Evolutionary conservation across 2,797 vertebrate species (phyloP).

Genomic region (Lutra lutra): DNA sequence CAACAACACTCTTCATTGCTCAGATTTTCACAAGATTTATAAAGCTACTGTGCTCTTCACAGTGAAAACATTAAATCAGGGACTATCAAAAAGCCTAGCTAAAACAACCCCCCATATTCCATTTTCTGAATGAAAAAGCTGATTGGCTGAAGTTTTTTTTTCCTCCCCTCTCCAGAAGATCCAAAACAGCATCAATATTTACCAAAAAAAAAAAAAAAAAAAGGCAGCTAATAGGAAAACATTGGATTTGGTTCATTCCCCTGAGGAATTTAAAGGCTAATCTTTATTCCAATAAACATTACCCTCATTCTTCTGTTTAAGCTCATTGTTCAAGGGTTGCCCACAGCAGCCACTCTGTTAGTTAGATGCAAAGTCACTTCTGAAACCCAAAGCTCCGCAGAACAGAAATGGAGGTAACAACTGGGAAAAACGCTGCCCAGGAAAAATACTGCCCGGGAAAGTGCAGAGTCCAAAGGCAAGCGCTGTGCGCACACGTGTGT

Average conservation of each 20-base stretch:
- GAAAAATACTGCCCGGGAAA: not conserved
- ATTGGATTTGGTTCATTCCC: constrained; percentile 60
- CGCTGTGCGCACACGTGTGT: not conserved
- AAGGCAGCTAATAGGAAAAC: constrained; percentile 42
- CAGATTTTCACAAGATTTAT: constrained; percentile 53
- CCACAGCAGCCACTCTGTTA: not conserved
- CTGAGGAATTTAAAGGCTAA: constrained; percentile 59
- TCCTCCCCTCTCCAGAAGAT: constrained; percentile 37
- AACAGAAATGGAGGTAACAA: not conserved
- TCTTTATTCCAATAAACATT: constrained; percentile 68
- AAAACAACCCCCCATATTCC: constrained; percentile 47
- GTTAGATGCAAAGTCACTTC: not conserved
- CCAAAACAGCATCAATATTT: constrained; percentile 43
- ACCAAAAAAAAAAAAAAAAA: not conserved
- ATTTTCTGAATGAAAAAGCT: constrained; percentile 60
- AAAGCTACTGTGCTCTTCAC: not conserved
- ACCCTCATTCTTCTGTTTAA: constrained; percentile 57
- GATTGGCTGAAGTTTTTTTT: constrained; percentile 42
- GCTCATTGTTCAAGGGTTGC: constrained; percentile 40
- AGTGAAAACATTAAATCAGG: constrained; percentile 30
- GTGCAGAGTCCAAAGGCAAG: not conserved
- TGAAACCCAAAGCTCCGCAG: constrained; percentile 15
- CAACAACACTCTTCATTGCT: not conserved
- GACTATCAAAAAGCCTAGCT: constrained; percentile 29
- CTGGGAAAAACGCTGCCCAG: not conserved